Conservation (phyloP, 2,113 vertebrate genomes). For the Scartelaos histophorus region DNA sequence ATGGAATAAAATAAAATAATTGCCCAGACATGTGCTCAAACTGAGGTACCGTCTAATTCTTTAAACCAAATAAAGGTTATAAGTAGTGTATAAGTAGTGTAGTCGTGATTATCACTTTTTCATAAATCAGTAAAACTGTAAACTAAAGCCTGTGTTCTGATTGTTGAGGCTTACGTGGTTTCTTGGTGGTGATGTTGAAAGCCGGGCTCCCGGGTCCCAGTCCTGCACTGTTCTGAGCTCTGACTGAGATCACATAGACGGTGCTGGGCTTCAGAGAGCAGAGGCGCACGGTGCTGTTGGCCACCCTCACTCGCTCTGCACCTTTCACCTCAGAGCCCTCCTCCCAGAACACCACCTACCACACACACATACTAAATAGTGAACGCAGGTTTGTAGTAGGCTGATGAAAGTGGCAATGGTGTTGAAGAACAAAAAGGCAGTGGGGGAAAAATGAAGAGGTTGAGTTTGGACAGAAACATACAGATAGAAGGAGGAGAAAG, state of each 20-base stretch:
- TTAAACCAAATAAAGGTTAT: no score
- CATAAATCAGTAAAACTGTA: neutral
- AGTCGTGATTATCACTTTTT: no score
- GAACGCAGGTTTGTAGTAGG: no score
- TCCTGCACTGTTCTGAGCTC: constrained; percentile 87
- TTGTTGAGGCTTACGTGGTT: constrained; percentile 84
- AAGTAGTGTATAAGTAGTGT: no score
- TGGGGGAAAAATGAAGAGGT: constrained; percentile 1
- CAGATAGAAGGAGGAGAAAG: neutral
- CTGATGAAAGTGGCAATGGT: neutral
- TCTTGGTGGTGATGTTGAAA: constrained; percentile 88
- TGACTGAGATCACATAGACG: constrained; percentile 82
- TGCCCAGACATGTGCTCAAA: no score
- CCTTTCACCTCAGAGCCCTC: constrained; percentile 81
- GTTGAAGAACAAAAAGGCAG: no score
- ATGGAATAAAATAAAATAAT: no score
- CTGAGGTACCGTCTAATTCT: no score
- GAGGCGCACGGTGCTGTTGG: constrained; percentile 79
- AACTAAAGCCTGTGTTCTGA: neutral
- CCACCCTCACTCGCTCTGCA: constrained; percentile 77
- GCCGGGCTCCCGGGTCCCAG: constrained; percentile 81
- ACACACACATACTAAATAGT: neutral
- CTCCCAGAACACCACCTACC: constrained; percentile 87
- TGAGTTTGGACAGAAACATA: neutral
- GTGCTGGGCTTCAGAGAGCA: constrained; percentile 83